Evolutionary conservation across 2,113 vertebrate species (phyloP).

Genomic region (Geococcyx californianus): DNA sequence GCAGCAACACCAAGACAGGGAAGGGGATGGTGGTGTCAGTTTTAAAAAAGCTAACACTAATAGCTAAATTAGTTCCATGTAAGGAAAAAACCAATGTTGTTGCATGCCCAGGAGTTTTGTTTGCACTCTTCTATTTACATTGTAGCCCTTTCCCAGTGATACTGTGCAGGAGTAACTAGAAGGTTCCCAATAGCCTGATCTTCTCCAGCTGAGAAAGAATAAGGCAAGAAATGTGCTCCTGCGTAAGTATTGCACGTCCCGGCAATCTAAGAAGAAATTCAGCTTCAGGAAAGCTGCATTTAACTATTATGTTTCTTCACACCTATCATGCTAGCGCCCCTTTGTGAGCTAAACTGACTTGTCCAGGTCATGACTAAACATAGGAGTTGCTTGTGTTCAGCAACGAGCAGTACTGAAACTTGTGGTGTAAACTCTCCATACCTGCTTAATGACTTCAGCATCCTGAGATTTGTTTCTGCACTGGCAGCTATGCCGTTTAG

Average conservation of each 20-base stretch:
- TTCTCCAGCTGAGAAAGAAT: neutral
- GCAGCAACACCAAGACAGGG: neutral
- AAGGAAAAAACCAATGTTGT: neutral
- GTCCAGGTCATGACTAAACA: neutral
- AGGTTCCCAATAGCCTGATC: neutral
- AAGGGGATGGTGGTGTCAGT: accelerated
- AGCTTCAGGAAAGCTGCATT: neutral
- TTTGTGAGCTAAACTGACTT: neutral
- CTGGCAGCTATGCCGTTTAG: conserved; percentile 9
- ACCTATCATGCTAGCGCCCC: neutral
- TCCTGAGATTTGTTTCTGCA: conserved; percentile 57
- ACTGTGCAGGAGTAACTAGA: neutral
- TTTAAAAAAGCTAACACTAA: neutral
- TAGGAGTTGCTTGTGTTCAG: neutral
- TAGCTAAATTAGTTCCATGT: neutral
- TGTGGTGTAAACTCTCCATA: neutral
- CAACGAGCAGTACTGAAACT: neutral
- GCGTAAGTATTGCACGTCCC: neutral
- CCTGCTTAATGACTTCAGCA: conserved; percentile 53
- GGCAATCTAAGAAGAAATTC: neutral
- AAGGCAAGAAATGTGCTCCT: neutral
- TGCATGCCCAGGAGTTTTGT: neutral
- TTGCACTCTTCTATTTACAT: neutral
- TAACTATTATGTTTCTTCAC: neutral
- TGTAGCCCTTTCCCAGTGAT: neutral